Evolutionary conservation across 2,888 invertebrate species (phyloP).

Genomic region (Platypus cylindrus): DNA sequence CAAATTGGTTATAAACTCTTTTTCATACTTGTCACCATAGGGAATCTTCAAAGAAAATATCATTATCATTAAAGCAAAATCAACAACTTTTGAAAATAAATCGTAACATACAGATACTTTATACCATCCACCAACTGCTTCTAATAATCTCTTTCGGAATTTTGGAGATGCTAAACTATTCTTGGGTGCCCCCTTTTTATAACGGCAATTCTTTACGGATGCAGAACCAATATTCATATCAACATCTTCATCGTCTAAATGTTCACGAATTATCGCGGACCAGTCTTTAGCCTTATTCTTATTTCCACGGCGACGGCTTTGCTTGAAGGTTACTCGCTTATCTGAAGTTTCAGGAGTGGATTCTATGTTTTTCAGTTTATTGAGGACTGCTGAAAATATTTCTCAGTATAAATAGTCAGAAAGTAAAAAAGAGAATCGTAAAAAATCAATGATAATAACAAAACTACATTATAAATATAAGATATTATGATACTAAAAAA

Average conservation of each 20-base stretch:
- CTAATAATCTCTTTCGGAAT: conserved; percentile 37
- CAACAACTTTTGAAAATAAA: conserved; percentile 2
- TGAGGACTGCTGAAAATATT: too few relatives aligned
- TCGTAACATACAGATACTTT: conserved; percentile 44
- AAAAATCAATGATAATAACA: too few relatives aligned
- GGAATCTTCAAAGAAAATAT: conserved; percentile 39
- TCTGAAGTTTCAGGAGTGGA: conserved; percentile 8
- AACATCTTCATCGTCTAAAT: conserved; percentile 50
- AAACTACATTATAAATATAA: too few relatives aligned
- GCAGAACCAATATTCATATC: conserved; percentile 39
- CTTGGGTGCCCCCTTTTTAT: conserved; percentile 16
- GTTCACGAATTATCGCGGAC: conserved; percentile 34
- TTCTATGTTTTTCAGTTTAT: too few relatives aligned
- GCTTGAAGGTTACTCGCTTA: conserved; percentile 44
- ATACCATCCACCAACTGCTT: conserved; percentile 54
- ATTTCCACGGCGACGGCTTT: conserved; percentile 18
- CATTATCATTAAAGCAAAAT: conserved; percentile 3
- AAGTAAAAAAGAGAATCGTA: too few relatives aligned
- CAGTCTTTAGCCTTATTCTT: conserved; percentile 34
- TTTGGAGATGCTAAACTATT: conserved; percentile 39
- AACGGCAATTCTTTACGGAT: conserved; percentile 8
- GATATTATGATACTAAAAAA: too few relatives aligned
- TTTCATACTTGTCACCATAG: conserved; percentile 62
- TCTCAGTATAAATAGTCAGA: too few relatives aligned
- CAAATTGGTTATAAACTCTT: conserved; percentile 49